phyloP scores from a whole-genome alignment of 2,113 vertebrate genomes.

The Marcusenius ussheri region DNA sequence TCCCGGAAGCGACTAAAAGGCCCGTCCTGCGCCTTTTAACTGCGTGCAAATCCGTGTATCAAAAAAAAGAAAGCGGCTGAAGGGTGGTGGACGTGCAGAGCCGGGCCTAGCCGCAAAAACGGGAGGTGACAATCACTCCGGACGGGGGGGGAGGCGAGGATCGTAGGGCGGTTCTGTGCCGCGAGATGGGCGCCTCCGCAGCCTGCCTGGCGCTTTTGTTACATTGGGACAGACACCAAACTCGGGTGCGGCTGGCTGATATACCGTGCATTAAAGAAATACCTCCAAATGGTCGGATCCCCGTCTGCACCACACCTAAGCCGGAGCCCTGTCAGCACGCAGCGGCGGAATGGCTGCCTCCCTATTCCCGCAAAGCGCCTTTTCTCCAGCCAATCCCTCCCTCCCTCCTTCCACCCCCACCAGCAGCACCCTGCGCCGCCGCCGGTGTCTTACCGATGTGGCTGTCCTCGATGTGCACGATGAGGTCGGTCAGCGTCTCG shows the following conservation, averaged over 20 bases:
- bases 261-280: background rate
- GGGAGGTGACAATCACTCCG: constrained; percentile 1
- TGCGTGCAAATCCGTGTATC: background rate
- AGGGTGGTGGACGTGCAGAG: background rate
- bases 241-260: background rate
- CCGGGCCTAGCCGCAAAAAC: constrained; percentile 22
- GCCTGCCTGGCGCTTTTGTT: constrained; percentile 4
- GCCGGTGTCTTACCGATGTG: constrained; percentile 75
- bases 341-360: constrained; percentile 54
- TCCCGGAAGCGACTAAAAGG: background rate
- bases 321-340: constrained; percentile 72
- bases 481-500: constrained; percentile 82
- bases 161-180: constrained; percentile 4
- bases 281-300: background rate
- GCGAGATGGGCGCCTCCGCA: constrained; percentile 12
- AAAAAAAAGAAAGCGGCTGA: background rate
- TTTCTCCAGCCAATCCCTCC: background rate
- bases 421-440: background rate
- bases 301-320: constrained; percentile 65
- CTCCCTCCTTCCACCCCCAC: background rate
- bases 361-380: constrained; percentile 24
- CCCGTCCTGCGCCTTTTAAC: background rate
- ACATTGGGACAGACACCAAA: background rate
- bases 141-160: background rate
- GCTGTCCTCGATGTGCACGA: constrained; percentile 90